Percentiles rank a stretch among this genome's conserved stretches.
phyloP scores from a whole-genome alignment of 1,140 invertebrate genomes.

The Heliconius hewitsoni region DNA sequence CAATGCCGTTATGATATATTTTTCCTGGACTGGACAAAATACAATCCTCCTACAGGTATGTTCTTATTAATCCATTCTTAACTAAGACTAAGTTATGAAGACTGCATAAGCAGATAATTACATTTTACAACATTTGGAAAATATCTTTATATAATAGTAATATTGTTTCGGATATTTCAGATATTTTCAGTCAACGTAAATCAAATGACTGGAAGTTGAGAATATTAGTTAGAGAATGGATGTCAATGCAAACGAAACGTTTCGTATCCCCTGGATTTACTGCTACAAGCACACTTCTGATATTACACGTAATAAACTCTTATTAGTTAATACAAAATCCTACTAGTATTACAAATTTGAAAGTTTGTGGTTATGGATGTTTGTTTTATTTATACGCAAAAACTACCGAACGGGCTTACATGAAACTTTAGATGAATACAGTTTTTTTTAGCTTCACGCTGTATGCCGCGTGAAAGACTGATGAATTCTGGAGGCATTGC shows the following conservation, averaged over 20 bases:
- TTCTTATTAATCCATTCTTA: neutral
- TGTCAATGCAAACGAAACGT: slow-evolving; percentile 52
- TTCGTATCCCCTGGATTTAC: slow-evolving; percentile 52
- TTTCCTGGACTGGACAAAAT: slow-evolving; percentile 69
- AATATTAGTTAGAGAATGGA: slow-evolving; percentile 59
- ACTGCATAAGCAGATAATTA: no score
- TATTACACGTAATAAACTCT: slow-evolving; percentile 54
- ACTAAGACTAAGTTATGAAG: no score
- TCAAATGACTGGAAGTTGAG: slow-evolving; percentile 47
- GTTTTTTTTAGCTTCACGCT: no score
- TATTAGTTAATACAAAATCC: neutral
- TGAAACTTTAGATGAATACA: no score
- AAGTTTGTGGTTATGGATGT: no score
- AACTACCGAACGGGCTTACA: no score
- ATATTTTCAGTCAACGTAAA: slow-evolving; percentile 22
- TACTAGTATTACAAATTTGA: neutral
- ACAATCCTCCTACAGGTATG: slow-evolving; percentile 53
- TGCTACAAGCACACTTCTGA: slow-evolving; percentile 46
- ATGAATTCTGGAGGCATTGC: no score
- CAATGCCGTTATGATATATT: slow-evolving; percentile 62
- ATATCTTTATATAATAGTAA: no score
- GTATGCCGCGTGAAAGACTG: no score
- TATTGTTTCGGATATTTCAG: neutral
- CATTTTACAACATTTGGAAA: no score
- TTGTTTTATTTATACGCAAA: no score